Evolutionary conservation across 2,888 invertebrate genomes (phyloP).

Genomic region (Xanthia icteritia): DNA sequence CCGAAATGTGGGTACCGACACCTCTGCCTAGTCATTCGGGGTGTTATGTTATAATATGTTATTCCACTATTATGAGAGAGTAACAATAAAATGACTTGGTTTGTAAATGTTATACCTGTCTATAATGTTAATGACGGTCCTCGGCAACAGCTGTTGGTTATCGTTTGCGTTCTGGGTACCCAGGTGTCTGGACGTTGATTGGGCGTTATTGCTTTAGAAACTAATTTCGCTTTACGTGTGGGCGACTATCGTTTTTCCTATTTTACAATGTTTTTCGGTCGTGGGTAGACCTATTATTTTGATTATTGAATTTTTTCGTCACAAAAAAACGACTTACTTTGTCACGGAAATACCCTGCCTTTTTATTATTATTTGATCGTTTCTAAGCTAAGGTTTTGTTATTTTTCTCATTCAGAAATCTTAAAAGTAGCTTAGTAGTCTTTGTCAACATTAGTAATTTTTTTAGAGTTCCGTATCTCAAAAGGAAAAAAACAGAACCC

Average conservation of each 20-base stretch:
- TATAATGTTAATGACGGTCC: not conserved
- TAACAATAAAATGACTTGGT: not conserved
- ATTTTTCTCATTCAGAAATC: too few species aligned
- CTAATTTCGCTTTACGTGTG: not conserved
- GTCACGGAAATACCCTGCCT: too few species aligned
- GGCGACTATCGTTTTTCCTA: not conserved
- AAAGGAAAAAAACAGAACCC: too few species aligned
- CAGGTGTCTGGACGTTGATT: not conserved
- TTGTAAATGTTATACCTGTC: not conserved
- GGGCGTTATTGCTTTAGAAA: not conserved
- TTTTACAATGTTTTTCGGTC: not conserved
- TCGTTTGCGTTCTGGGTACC: constrained; percentile 1
- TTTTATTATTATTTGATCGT: too few species aligned
- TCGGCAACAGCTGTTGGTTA: not conserved
- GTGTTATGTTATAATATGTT: not conserved
- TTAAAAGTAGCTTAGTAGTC: too few species aligned
- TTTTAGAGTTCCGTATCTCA: too few species aligned
- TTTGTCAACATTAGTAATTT: too few species aligned
- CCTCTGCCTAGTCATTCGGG: not conserved
- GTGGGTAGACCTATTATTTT: too few species aligned
- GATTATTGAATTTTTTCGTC: too few species aligned
- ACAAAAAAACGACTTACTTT: too few species aligned
- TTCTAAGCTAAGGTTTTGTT: too few species aligned
- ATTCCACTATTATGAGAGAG: not conserved
- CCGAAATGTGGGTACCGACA: not conserved